Percentiles rank a stretch among this genome's conserved stretches.
These are phyloP conservation scores for Nysson spinosus DNA, from an alignment of 2,888 invertebrate species.

Conservation along the genomic window DNA sequence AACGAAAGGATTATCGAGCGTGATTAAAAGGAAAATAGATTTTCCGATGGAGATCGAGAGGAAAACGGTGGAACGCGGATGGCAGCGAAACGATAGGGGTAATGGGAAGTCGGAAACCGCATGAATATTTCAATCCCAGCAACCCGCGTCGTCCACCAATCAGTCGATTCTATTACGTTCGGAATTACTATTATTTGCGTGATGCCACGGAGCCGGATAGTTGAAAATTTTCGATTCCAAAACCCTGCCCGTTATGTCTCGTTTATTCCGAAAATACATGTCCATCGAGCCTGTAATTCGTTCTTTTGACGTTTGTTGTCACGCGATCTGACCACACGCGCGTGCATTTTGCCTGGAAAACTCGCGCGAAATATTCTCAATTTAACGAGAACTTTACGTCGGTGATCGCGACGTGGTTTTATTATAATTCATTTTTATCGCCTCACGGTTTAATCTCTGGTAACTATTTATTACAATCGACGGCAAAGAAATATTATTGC, in stretches of 20 bases:
- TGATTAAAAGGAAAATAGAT: no score
- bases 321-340: slow-evolving; percentile 53
- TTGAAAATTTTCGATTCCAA: slow-evolving; percentile 35
- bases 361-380: slow-evolving; percentile 40
- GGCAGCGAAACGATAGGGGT: no score
- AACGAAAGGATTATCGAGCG: no score
- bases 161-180: slow-evolving; percentile 38
- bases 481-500: no score
- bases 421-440: slow-evolving; percentile 21
- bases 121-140: slow-evolving; percentile 11
- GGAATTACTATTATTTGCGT: slow-evolving; percentile 49
- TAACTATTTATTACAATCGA: no score
- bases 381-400: slow-evolving; percentile 39
- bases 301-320: slow-evolving; percentile 56
- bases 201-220: slow-evolving; percentile 29
- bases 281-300: slow-evolving; percentile 54
- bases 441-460: slow-evolving; percentile 21
- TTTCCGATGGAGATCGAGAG: no score
- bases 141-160: slow-evolving; percentile 11
- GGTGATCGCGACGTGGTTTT: slow-evolving; percentile 6
- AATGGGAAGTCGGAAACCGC: neutral
- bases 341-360: slow-evolving; percentile 32
- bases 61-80: no score
- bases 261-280: slow-evolving; percentile 54
- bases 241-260: slow-evolving; percentile 26